phyloP scores from a whole-genome alignment of 2,888 invertebrate species.

The Crioceris asparagi region DNA sequence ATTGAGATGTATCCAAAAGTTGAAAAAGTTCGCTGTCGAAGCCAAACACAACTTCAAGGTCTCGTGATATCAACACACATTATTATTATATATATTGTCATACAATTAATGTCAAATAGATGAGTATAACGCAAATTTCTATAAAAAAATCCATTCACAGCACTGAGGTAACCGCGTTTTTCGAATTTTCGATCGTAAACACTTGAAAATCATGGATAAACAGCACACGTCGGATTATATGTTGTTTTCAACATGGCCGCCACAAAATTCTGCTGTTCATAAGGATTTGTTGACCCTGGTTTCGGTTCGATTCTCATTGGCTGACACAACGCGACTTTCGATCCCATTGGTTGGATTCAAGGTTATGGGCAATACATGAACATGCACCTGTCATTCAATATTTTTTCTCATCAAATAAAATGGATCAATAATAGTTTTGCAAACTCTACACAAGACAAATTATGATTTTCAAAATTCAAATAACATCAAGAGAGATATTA shows the following conservation, averaged over 20 bases:
- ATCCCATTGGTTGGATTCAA: slow-evolving; percentile 38
- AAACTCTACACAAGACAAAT: background rate
- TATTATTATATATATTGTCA: too few species aligned
- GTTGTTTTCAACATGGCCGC: slow-evolving; percentile 44
- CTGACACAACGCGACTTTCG: slow-evolving; percentile 29
- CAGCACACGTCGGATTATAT: slow-evolving; percentile 38
- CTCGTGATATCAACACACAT: slow-evolving; percentile 33
- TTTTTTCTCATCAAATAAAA: slow-evolving; percentile 6
- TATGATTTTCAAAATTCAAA: background rate
- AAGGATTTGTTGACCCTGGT: slow-evolving; percentile 44
- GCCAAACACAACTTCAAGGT: slow-evolving; percentile 39
- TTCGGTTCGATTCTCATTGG: slow-evolving; percentile 34
- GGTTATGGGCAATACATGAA: slow-evolving; percentile 40
- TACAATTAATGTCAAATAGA: too few species aligned
- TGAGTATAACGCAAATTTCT: slow-evolving; percentile 23
- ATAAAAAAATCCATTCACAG: slow-evolving; percentile 19
- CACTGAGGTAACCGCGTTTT: slow-evolving; percentile 22
- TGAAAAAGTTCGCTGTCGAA: slow-evolving; percentile 28
- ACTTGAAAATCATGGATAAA: slow-evolving; percentile 33
- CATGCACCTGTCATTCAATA: slow-evolving; percentile 37
- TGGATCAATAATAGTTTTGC: background rate
- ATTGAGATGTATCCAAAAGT: slow-evolving; percentile 33
- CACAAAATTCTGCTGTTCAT: slow-evolving; percentile 40
- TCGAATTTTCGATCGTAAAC: slow-evolving; percentile 20
- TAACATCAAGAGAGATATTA: background rate